A percentile compares a stretch with the other conserved stretches of the same genome.
phyloP scores from a whole-genome alignment of 1,140 invertebrate species.

The Drosophila suzukii region DNA sequence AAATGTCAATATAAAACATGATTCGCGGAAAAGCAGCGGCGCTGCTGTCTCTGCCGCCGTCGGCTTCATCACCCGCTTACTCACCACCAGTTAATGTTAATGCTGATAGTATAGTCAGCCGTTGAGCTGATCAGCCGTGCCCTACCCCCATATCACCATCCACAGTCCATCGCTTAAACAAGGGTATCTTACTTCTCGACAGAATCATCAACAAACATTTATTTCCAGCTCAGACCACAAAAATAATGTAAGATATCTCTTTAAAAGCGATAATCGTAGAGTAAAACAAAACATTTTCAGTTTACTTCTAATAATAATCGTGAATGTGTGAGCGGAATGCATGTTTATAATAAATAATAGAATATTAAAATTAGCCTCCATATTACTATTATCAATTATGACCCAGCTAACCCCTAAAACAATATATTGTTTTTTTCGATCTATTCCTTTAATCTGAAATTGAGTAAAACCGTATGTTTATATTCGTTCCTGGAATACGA shows the following conservation, averaged over 20 bases:
- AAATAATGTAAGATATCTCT: not conserved
- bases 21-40: constrained; percentile 66
- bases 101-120: constrained; percentile 15
- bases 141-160: constrained; percentile 26
- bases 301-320: too few relatives aligned
- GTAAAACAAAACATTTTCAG: not conserved
- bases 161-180: constrained; percentile 12
- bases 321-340: too few relatives aligned
- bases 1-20: constrained; percentile 68
- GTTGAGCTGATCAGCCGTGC: constrained; percentile 18
- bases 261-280: not conserved
- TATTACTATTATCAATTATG: too few relatives aligned
- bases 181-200: constrained; percentile 3
- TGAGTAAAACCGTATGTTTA: too few relatives aligned
- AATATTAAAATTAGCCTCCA: too few relatives aligned
- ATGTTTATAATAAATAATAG: too few relatives aligned
- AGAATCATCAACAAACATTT: not conserved
- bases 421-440: too few relatives aligned
- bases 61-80: constrained; percentile 44
- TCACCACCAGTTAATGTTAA: constrained; percentile 24
- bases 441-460: too few relatives aligned
- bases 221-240: not conserved
- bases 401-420: too few relatives aligned
- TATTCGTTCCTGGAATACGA: too few relatives aligned
- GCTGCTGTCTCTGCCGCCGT: constrained; percentile 7